Percentiles rank a stretch among this genome's conserved stretches.
These are phyloP conservation scores for Physella acuta DNA, from an alignment of 1,140 invertebrate genomes.

Conservation along the genomic window DNA sequence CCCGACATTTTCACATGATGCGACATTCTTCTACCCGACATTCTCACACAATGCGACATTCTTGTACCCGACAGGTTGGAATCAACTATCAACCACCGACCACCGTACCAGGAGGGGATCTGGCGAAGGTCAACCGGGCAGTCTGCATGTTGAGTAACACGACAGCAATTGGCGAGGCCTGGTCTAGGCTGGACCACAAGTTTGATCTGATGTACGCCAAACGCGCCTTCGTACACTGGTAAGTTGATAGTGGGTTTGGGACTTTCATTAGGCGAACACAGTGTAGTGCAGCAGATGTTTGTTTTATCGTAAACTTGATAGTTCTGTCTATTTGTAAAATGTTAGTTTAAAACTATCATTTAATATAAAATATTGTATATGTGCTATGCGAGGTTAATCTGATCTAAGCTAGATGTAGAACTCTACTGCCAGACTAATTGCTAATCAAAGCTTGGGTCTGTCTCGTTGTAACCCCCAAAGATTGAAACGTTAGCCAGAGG, in stretches of 20 bases:
- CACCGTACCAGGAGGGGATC: background rate
- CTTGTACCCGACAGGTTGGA: background rate
- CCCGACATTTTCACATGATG: background rate
- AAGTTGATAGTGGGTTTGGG: too few relatives aligned
- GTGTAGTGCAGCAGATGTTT: background rate
- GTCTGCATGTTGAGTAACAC: slow-evolving; percentile 11
- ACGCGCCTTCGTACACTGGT: slow-evolving; percentile 6
- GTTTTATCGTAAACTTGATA: background rate
- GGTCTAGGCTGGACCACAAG: slow-evolving; percentile 4
- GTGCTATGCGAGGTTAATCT: too few relatives aligned
- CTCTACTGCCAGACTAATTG: too few relatives aligned
- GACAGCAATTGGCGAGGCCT: slow-evolving; percentile 2
- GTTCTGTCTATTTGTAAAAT: too few relatives aligned
- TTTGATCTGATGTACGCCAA: too few relatives aligned
- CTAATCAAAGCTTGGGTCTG: too few relatives aligned
- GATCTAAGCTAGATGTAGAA: too few relatives aligned
- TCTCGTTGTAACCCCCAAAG: too few relatives aligned
- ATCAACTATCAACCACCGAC: slow-evolving; percentile 7
- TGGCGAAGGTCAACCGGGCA: background rate
- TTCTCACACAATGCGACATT: background rate
- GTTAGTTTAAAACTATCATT: too few relatives aligned
- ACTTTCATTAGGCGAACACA: too few relatives aligned
- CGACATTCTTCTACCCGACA: background rate
- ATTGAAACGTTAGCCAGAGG: too few relatives aligned
- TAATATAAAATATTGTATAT: too few relatives aligned